Conservation (phyloP, 1,140 invertebrate species). For the Lepidotrigona ventralis region DNA sequence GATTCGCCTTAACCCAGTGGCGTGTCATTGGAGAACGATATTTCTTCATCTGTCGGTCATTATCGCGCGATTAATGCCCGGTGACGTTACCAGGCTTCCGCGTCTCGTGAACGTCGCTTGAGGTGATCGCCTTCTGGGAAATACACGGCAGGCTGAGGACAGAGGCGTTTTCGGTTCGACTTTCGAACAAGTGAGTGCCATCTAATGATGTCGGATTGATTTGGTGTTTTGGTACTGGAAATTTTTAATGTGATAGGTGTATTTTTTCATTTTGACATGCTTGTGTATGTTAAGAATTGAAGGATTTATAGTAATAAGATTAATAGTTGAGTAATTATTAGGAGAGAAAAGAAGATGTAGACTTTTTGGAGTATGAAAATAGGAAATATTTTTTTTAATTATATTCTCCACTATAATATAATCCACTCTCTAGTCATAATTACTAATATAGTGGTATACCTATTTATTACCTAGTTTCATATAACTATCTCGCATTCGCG, state of each 20-base stretch:
- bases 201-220: neutral
- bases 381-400: too few relatives aligned
- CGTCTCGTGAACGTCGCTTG: neutral
- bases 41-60: constrained; percentile 49
- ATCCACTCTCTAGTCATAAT: too few relatives aligned
- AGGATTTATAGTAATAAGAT: neutral
- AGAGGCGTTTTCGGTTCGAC: too few relatives aligned
- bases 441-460: too few relatives aligned
- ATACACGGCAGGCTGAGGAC: rapidly evolving
- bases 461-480: too few relatives aligned
- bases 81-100: neutral
- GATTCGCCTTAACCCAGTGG: constrained; percentile 49
- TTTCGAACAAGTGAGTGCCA: neutral
- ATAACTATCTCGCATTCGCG: too few relatives aligned
- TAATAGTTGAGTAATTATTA: neutral
- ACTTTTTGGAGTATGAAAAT: too few relatives aligned
- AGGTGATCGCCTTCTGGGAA: neutral
- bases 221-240: neutral
- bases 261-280: neutral
- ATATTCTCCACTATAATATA: too few relatives aligned
- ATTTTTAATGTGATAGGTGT: neutral
- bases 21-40: constrained; percentile 45
- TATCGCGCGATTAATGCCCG: constrained; percentile 39
- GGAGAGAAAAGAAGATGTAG: neutral
- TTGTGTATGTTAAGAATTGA: neutral